Evolutionary conservation across 2,888 invertebrate species (phyloP), one percentile per base, ranked within the genome.

Genomic region (Yponomeuta malinellus): DNA sequence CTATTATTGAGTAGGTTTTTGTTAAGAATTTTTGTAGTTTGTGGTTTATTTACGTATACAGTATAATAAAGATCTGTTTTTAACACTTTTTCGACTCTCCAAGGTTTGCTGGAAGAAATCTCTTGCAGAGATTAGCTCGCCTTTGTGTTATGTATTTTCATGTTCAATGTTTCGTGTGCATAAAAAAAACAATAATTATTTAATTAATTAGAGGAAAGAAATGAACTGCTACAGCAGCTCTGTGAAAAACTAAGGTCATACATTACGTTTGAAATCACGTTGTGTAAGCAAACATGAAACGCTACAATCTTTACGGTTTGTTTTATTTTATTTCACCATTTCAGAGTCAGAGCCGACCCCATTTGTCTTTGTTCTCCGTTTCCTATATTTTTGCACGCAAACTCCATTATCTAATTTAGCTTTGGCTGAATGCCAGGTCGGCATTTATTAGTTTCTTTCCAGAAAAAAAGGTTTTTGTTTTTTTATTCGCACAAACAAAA

Each of bases 391-490:
- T 92, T 90, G 91, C 91, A 91, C 91, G 90, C 90, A 90, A 91
- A 92, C 89, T 91, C 91, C 91, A 92, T 92, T 92, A 92, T 91
- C 90, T 92, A 92, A 92, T 92, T 92, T 92, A 89, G 90, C 90
- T 89, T 89, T 91, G 91, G 90, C 89, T 85, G 87, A 88, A 88
- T 89, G 90, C 91, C 91, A 91, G 87, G 86, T 87, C 86, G 85
- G 85, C 81, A 86, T 85, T 70, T 89, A 87, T 89, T 89, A 86
- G 87, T 87, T 89, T 88, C 85, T 85, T 86, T 81, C 78, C 79
- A 83, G 85, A 86, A 87, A 86, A 84, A 85, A 83, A 83, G 87
- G 43, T 43, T 90, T 88, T 68, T 87, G 86, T 87, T 43, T 87
- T 65, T 70, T 23, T 81, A 80, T 87, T 88, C 86, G 12, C 52